These are phyloP conservation scores for Rana temporaria DNA, from an alignment of 2,113 vertebrate genomes.

Conservation along the genomic window DNA sequence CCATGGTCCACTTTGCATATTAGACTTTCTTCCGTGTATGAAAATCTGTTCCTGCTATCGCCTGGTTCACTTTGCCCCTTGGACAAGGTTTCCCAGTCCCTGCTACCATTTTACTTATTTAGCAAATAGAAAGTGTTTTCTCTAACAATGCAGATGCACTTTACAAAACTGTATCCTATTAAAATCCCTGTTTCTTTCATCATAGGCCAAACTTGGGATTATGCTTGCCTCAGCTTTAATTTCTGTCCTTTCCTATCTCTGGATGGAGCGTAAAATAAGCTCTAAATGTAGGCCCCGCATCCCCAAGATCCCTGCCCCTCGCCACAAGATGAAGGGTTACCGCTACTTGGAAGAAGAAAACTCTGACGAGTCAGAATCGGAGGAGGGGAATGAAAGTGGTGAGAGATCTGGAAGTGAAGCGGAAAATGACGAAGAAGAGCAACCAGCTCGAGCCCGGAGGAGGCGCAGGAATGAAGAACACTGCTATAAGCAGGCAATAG, in stretches of 20 bases:
- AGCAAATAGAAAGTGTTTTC: no score
- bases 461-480: conserved; percentile 27
- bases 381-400: conserved; percentile 62
- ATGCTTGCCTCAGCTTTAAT: conserved; percentile 78
- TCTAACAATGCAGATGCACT: no score
- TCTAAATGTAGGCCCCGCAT: conserved; percentile 71
- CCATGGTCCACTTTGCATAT: no score
- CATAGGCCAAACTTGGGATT: conserved; percentile 87
- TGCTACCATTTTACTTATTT: no score
- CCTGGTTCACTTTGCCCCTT: no score
- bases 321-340: conserved; percentile 87
- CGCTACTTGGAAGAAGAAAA: conserved; percentile 92
- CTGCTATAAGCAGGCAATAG: conserved; percentile 59
- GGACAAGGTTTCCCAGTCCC: no score
- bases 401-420: conserved; percentile 35
- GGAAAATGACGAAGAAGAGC: conserved; percentile 45
- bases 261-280: conserved; percentile 85
- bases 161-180: background rate
- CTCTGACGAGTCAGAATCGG: conserved; percentile 84
- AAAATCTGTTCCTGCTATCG: no score
- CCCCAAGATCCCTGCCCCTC: conserved; percentile 89
- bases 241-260: conserved; percentile 75
- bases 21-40: no score
- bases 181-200: background rate
- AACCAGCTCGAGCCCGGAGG: conserved; percentile 52